Conservation (phyloP, 30 jellyfish, hydroid and myxozoan species). For the Euphysa ruthae region DNA sequence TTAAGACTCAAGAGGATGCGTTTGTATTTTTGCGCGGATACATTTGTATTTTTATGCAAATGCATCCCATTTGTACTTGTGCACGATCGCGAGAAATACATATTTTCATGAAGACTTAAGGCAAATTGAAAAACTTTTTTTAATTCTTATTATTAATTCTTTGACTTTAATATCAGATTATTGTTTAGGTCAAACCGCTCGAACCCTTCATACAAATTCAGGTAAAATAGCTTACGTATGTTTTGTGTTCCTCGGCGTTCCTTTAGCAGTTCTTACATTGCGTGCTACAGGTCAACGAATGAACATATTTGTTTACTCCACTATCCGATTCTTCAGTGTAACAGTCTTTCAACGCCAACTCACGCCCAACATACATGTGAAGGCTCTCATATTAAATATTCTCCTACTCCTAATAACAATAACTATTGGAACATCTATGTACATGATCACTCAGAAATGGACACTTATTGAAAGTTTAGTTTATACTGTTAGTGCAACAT, state of each 20-base stretch:
- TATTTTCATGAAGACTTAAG: too few relatives aligned
- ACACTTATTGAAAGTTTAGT: conserved; percentile 38
- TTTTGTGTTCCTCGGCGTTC: conserved; percentile 82
- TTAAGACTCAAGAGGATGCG: too few relatives aligned
- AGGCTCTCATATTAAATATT: conserved; percentile 64
- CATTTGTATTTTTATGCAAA: too few relatives aligned
- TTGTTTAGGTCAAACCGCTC: conserved; percentile 80
- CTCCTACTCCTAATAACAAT: conserved; percentile 41
- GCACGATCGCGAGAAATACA: too few relatives aligned
- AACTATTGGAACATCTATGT: conserved; percentile 44
- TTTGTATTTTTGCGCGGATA: too few relatives aligned
- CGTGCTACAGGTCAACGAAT: conserved; percentile 98
- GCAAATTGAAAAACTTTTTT: too few relatives aligned
- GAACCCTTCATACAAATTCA: conserved; percentile 51
- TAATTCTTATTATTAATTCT: too few relatives aligned
- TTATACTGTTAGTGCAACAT: conserved; percentile 57
- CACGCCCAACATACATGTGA: conserved; percentile 78
- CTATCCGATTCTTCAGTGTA: conserved; percentile 82
- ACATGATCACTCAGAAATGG: conserved; percentile 82
- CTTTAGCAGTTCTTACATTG: conserved; percentile 67
- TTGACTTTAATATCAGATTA: too few relatives aligned
- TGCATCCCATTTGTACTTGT: too few relatives aligned
- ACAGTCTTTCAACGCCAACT: conserved; percentile 73
- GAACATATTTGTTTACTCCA: conserved; percentile 66
- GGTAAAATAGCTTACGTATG: conserved; percentile 75